Evolutionary conservation across 2,113 vertebrate genomes (phyloP).

Genomic region (Vombatus ursinus): DNA sequence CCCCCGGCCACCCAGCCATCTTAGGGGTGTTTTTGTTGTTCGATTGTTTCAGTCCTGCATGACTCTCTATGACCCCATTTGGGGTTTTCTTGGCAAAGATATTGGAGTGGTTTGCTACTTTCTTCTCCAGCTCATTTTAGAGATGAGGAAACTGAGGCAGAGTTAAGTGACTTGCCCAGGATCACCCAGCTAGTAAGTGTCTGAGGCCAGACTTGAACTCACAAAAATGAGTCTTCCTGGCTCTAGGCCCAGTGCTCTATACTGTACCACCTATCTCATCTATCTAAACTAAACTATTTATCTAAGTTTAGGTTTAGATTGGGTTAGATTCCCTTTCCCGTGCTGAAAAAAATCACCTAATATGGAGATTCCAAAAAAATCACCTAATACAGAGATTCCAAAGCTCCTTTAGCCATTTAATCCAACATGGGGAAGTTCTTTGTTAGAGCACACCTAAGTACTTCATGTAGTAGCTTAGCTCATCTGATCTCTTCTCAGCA

Average conservation of each 20-base stretch:
- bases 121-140: background rate
- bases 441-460: background rate
- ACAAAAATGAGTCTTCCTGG: background rate
- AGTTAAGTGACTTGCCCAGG: background rate
- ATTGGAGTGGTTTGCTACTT: background rate
- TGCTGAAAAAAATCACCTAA: background rate
- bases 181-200: background rate
- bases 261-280: background rate
- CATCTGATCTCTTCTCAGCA: background rate
- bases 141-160: background rate
- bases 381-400: too few relatives aligned
- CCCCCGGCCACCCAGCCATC: background rate
- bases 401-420: background rate
- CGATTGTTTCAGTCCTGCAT: background rate
- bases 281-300: background rate
- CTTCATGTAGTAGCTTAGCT: background rate
- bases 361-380: background rate
- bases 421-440: background rate
- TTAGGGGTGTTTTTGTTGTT: background rate
- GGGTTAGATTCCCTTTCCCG: background rate
- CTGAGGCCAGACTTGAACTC: background rate
- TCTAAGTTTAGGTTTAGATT: background rate
- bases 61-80: background rate
- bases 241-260: background rate
- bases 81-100: background rate